Conservation (phyloP, 2,797 vertebrate species). For the Diplodus sargus region DNA sequence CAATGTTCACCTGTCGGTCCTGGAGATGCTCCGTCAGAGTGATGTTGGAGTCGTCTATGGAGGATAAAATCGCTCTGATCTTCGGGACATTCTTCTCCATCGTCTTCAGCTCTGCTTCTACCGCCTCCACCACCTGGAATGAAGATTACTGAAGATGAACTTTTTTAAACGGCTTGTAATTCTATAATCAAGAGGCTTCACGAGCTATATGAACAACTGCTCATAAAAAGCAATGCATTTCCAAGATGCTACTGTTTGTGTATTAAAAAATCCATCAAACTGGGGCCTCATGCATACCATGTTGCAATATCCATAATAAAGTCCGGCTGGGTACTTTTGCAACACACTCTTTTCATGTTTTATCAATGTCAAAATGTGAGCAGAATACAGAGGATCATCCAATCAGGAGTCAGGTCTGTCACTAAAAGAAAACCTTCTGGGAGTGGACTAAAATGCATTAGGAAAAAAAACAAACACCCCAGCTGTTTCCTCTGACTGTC, state of each 20-base stretch:
- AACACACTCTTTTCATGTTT: background rate
- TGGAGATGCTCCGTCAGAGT: conserved; percentile 88
- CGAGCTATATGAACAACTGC: background rate
- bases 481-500: background rate
- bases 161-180: background rate
- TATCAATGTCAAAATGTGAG: conserved; percentile 2
- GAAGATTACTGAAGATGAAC: background rate
- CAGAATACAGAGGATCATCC: background rate
- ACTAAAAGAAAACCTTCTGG: background rate
- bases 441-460: background rate
- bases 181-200: background rate
- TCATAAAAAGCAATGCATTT: background rate
- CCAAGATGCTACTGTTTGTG: background rate
- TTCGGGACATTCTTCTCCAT: conserved; percentile 90
- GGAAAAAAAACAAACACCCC: background rate
- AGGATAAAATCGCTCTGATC: conserved; percentile 90
- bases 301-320: background rate
- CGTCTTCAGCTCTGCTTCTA: conserved; percentile 90
- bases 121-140: conserved; percentile 87
- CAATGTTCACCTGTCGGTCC: conserved; percentile 86
- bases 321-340: background rate
- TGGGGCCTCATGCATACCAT: background rate
- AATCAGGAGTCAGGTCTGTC: background rate
- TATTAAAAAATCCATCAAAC: background rate
- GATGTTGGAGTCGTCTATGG: conserved; percentile 85